A percentile compares a stretch with the other conserved stretches of the same genome.
These are phyloP conservation scores for Anoplius nigerrimus DNA, from an alignment of 2,888 invertebrate genomes.

Conservation along the genomic window DNA sequence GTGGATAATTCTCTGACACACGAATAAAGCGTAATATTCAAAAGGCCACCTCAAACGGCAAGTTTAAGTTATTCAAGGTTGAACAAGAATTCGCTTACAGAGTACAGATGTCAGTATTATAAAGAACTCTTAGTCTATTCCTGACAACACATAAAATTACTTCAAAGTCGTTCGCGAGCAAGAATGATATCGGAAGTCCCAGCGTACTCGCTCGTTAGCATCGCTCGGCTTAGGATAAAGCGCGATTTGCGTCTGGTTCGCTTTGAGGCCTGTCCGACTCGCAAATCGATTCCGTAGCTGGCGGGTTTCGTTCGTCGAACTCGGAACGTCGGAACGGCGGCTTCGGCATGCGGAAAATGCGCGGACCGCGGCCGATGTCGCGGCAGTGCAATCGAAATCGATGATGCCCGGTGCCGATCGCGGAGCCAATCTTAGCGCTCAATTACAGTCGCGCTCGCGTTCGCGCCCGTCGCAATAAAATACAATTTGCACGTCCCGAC, in stretches of 20 bases:
- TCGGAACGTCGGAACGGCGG: constrained; percentile 19
- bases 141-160: no score
- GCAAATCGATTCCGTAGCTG: constrained; percentile 39
- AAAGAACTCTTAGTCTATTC: no score
- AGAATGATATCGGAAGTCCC: no score
- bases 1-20: no score
- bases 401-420: background rate
- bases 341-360: constrained; percentile 31
- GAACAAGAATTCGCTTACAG: no score
- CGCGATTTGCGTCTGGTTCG: background rate
- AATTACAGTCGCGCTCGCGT: background rate
- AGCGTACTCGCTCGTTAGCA: no score
- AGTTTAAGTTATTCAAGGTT: no score
- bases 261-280: background rate
- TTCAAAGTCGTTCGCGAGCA: no score
- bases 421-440: background rate
- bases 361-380: constrained; percentile 22
- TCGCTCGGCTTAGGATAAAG: no score
- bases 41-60: no score
- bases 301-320: constrained; percentile 42
- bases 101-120: no score
- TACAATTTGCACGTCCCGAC: background rate
- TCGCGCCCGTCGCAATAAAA: constrained; percentile 1
- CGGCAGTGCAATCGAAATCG: constrained; percentile 12
- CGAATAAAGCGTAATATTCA: no score